Evolutionary conservation across 2,113 vertebrate species (phyloP).

Genomic region (Aspiorhynchus laticeps): DNA sequence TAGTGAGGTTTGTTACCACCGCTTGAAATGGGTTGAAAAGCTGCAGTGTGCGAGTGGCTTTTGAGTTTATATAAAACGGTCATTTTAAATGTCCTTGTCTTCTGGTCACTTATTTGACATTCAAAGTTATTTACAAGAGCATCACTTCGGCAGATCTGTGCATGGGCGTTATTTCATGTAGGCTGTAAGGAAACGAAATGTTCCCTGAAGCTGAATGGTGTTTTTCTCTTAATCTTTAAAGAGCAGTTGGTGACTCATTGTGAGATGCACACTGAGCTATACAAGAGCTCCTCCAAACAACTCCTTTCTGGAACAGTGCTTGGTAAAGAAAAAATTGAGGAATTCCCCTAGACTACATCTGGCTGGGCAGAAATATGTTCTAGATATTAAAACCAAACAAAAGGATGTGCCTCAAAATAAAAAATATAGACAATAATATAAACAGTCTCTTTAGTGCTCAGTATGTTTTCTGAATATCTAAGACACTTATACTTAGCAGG

Average conservation of each 20-base stretch:
- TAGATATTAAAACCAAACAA: conserved; percentile 44
- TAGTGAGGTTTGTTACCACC: background rate
- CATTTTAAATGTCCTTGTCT: conserved; percentile 17
- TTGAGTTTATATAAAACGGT: background rate
- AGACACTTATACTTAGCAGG: background rate
- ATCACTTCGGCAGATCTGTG: conserved; percentile 21
- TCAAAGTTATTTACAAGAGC: conserved; percentile 18
- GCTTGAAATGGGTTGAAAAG: background rate
- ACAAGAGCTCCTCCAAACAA: background rate
- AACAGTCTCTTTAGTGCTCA: background rate
- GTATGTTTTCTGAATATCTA: background rate
- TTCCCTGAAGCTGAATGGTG: conserved; percentile 35
- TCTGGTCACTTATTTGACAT: conserved; percentile 7
- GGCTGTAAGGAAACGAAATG: conserved; percentile 47
- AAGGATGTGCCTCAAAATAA: conserved; percentile 25
- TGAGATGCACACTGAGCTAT: conserved; percentile 34
- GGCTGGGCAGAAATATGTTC: background rate
- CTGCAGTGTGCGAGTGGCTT: background rate
- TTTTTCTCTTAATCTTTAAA: conserved; percentile 40
- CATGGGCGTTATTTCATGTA: conserved; percentile 21
- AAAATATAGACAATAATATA: conserved; percentile 6
- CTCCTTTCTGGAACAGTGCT: conserved; percentile 27
- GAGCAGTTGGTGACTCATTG: conserved; percentile 42
- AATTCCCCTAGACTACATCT: conserved; percentile 35
- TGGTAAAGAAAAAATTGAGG: background rate